A percentile compares a stretch with the other conserved stretches of the same genome.
phyloP scores from a whole-genome alignment of 2,797 vertebrate genomes.

The Xenops minutus region DNA sequence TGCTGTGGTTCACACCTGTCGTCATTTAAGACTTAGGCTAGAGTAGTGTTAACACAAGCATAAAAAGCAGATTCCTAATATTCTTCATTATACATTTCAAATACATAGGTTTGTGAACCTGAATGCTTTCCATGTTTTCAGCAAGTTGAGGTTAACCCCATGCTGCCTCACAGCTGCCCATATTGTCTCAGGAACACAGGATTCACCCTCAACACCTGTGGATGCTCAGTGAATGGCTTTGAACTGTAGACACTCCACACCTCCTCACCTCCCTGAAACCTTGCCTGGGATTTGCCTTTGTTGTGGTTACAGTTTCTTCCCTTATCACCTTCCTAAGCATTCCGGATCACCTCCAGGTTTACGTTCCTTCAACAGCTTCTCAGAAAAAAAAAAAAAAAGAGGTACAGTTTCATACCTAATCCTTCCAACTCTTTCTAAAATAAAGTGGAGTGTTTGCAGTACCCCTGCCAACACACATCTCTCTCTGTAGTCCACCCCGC shows the following conservation, averaged over 20 bases:
- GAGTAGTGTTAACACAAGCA: neutral
- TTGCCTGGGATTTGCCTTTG: neutral
- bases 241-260: neutral
- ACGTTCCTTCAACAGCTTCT: neutral
- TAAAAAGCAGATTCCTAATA: neutral
- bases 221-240: neutral
- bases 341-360: neutral
- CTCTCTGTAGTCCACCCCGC: neutral
- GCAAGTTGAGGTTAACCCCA: neutral
- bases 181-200: neutral
- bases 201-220: neutral
- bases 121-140: neutral
- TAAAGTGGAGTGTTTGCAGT: neutral
- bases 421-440: neutral
- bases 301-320: neutral
- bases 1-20: fast-evolving
- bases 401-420: neutral
- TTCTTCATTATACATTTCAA: neutral
- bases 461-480: neutral
- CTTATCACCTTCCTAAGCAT: neutral
- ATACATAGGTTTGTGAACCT: neutral
- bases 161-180: neutral
- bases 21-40: neutral
- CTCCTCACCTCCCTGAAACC: neutral
- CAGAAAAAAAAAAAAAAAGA: neutral